These are phyloP conservation scores for Coecobrya sp. DNA, from an alignment of 2,888 invertebrate genomes.

Conservation along the genomic window DNA sequence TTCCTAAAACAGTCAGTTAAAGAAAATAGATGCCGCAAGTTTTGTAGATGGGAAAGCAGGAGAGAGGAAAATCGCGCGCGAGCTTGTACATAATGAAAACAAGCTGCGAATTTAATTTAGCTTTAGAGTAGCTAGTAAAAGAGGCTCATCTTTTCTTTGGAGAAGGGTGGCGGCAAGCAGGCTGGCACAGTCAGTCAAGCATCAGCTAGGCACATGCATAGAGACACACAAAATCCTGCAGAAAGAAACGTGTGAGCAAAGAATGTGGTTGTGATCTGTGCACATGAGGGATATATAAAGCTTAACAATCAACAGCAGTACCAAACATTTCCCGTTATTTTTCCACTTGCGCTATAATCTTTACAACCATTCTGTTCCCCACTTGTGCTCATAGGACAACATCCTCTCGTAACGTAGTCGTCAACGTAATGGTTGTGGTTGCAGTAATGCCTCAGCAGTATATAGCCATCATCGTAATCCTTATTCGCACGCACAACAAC, in stretches of 20 bases:
- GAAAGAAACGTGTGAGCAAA: no score
- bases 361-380: slow-evolving; percentile 64
- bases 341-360: slow-evolving; percentile 58
- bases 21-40: no score
- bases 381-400: not conserved
- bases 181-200: not conserved
- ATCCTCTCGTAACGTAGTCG: slow-evolving; percentile 7
- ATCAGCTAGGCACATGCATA: no score
- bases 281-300: slow-evolving; percentile 5
- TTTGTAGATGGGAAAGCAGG: not conserved
- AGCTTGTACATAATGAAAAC: slow-evolving; percentile 18
- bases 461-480: slow-evolving; percentile 64
- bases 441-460: slow-evolving; percentile 48
- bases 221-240: no score
- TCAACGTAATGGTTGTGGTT: slow-evolving; percentile 69
- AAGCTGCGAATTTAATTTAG: slow-evolving; percentile 76
- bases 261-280: no score
- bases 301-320: no score
- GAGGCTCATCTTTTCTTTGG: not conserved
- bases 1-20: no score
- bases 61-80: not conserved
- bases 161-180: slow-evolving; percentile 4
- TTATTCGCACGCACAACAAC: slow-evolving; percentile 56
- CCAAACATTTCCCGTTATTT: slow-evolving; percentile 10
- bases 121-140: not conserved